Conservation (phyloP, 2,888 invertebrate species). For the Chalcis sispes region DNA sequence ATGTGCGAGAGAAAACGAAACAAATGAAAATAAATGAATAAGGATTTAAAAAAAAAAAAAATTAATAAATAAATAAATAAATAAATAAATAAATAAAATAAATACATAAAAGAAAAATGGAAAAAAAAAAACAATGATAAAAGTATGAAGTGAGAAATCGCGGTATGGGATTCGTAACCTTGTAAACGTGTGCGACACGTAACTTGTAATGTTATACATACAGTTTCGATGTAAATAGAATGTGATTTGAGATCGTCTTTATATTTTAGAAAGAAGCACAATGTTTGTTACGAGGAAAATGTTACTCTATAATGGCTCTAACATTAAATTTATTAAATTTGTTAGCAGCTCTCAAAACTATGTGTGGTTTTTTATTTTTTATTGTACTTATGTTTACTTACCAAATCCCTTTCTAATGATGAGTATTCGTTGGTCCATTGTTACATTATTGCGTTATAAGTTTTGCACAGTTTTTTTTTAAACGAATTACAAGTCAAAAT, state of each 20-base stretch:
- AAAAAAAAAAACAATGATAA: conserved; percentile 10
- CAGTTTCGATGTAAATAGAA: conserved; percentile 58
- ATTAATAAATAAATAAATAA: conserved; percentile 12
- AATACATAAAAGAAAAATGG: conserved; percentile 2
- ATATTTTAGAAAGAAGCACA: conserved; percentile 60
- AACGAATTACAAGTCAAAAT: too few relatives aligned
- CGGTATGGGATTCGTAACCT: conserved; percentile 50
- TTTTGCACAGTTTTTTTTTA: too few relatives aligned
- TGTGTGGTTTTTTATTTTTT: conserved; percentile 3
- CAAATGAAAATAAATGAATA: conserved; percentile 1
- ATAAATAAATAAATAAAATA: conserved; percentile 2
- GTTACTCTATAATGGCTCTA: conserved; percentile 58
- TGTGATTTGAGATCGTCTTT: conserved; percentile 58
- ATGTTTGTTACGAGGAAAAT: conserved; percentile 58
- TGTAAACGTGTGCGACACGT: conserved; percentile 54
- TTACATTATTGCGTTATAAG: too few relatives aligned
- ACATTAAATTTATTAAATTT: conserved; percentile 60
- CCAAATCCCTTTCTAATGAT: background rate
- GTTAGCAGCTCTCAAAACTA: conserved; percentile 53
- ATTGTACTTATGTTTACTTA: conserved; percentile 1
- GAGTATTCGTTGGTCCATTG: too few relatives aligned
- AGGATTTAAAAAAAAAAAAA: conserved; percentile 1
- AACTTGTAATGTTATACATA: conserved; percentile 57
- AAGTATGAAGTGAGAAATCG: conserved; percentile 46
- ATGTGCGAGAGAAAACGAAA: conserved; percentile 1